A percentile compares a stretch with the other conserved stretches of the same genome.
These are phyloP conservation scores for Pseudococcus longispinus DNA, from an alignment of 2,888 invertebrate genomes.

Conservation along the genomic window DNA sequence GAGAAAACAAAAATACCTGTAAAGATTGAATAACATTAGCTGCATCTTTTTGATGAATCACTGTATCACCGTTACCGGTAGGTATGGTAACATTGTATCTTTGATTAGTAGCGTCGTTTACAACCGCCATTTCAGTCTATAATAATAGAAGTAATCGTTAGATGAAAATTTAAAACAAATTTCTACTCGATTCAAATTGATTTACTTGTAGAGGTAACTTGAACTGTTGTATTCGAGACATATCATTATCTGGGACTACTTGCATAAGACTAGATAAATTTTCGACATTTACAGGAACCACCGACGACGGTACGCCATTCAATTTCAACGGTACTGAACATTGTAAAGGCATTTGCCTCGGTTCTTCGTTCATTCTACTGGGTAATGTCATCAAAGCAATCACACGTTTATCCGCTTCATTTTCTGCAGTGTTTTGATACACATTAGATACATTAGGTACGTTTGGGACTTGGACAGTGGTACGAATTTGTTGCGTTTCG, in stretches of 20 bases:
- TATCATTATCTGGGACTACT: constrained; percentile 46
- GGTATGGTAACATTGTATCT: constrained; percentile 23
- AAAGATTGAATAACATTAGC: constrained; percentile 46
- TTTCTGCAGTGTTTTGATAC: constrained; percentile 2
- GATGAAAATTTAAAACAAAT: background rate
- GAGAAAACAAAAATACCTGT: background rate
- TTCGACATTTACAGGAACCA: constrained; percentile 48
- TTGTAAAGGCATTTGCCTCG: constrained; percentile 40
- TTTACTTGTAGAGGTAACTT: constrained; percentile 44
- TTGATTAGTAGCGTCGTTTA: constrained; percentile 14
- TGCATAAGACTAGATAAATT: constrained; percentile 55
- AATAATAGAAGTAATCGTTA: background rate
- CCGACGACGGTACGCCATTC: constrained; percentile 41
- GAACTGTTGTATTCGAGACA: constrained; percentile 49
- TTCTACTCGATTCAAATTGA: background rate
- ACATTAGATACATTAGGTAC: background rate
- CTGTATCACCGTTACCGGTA: background rate
- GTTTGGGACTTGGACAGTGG: background rate
- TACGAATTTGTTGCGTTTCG: background rate
- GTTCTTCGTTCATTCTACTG: constrained; percentile 42
- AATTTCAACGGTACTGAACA: constrained; percentile 47
- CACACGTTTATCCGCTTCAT: constrained; percentile 3
- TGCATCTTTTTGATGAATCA: constrained; percentile 38
- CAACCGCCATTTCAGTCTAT: constrained; percentile 45
- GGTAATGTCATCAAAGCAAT: constrained; percentile 41